Base-by-base conservation (phyloP, 2,888 invertebrate genomes). In the Lypha dubia region DNA sequence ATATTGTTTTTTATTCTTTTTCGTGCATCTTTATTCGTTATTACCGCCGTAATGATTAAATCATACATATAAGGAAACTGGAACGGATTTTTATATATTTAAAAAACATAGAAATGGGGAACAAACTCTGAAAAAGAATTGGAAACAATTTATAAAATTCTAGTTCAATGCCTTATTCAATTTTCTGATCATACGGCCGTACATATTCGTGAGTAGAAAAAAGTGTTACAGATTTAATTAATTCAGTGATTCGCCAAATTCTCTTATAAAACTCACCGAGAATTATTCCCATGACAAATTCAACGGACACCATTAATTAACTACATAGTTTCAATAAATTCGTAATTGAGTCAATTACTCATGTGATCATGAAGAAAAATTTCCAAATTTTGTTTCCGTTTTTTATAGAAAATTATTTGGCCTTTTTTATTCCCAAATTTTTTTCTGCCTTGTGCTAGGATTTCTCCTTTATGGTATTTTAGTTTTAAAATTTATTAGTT, bases 21-120 rank as follows among this genome's bases (percentile, higher is more conserved):
- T n/a, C n/a, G n/a, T n/a, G n/a, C n/a, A n/a, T n/a, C 67, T 79
- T 65, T 28, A 5, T 28, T 28, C 8, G 22, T 67, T 53, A 35
- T 32, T 67, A 35, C 24, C 44, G 44, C 20, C 74, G 28, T 79
- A 73, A 74, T 79, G 77, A 74, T 58, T 63, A 56, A 70, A 79
- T 84, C 81, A 58, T 44, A 84, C 81, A 58, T 44, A 84, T 74
- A 84, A 74, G 81, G 81, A 84, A 84, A 84, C 77, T 84, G 74
- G 81, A 84, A 84, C 81, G 84, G 81, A 84, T 84, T 81, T 76
- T 77, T 70, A 81, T 77, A 68, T 56, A n/a, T 76, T 38, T 41
- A 70, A 53, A 65, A 76, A 65, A 70, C 70, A 80, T 80, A 76
- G 76, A 49, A 70, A 84, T 81, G 70, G 68, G 58, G 81, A 81